Evolutionary conservation across 2,888 invertebrate species (phyloP).

Genomic region (Platycheirus rosarum): DNA sequence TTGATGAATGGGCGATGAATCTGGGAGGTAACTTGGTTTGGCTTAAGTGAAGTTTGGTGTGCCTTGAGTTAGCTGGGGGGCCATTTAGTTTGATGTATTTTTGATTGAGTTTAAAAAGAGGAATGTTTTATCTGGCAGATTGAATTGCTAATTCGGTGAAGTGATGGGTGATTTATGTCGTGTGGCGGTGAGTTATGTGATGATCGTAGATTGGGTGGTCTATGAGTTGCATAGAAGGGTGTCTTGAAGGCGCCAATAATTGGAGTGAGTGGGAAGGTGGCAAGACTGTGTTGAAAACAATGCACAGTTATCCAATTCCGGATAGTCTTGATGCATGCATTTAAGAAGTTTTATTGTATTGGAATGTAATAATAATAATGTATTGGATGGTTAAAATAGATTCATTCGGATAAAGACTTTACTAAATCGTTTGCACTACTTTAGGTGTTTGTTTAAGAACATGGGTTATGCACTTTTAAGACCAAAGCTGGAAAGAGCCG

Average conservation of each 20-base stretch:
- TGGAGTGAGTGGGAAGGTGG: slow-evolving; percentile 34
- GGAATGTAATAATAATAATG: too few relatives aligned
- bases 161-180: slow-evolving; percentile 36
- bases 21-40: slow-evolving; percentile 40
- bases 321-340: too few relatives aligned
- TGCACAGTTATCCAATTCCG: too few relatives aligned
- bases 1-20: slow-evolving; percentile 64
- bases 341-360: too few relatives aligned
- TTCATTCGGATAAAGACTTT: too few relatives aligned
- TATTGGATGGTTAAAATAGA: too few relatives aligned
- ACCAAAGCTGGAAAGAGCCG: too few relatives aligned
- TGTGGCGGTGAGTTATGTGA: slow-evolving; percentile 28
- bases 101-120: slow-evolving; percentile 71
- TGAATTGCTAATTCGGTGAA: slow-evolving; percentile 65
- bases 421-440: too few relatives aligned
- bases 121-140: slow-evolving; percentile 57
- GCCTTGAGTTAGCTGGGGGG: slow-evolving; percentile 24
- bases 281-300: too few relatives aligned
- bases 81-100: slow-evolving; percentile 71
- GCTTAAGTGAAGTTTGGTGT: background rate
- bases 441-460: too few relatives aligned
- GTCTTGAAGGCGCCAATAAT: slow-evolving; percentile 52
- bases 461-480: too few relatives aligned
- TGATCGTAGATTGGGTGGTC: slow-evolving; percentile 64
- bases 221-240: slow-evolving; percentile 13